Conservation (phyloP, 2,888 invertebrate genomes). For the Malacosoma neustria region DNA sequence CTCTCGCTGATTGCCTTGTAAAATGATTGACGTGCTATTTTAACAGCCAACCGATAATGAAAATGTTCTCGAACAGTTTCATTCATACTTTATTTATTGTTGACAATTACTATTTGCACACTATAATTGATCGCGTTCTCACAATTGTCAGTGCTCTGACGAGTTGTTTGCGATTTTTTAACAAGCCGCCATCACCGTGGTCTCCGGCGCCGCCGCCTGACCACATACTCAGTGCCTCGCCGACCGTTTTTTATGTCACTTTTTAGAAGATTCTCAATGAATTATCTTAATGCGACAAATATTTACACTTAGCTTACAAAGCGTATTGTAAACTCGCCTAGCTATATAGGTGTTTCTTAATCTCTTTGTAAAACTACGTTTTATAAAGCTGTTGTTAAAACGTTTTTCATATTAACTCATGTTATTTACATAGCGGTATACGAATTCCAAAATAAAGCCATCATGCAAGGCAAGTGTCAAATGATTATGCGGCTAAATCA, state of each 20-base stretch:
- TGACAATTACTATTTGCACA: conserved; percentile 68
- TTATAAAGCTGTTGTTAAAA: conserved; percentile 33
- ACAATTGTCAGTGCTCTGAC: conserved; percentile 65
- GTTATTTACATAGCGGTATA: conserved; percentile 45
- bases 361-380: conserved; percentile 32
- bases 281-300: conserved; percentile 59
- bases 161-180: conserved; percentile 61
- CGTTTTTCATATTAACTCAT: conserved; percentile 31
- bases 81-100: conserved; percentile 61
- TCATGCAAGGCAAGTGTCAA: not conserved
- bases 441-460: conserved; percentile 7
- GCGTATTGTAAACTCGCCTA: conserved; percentile 45
- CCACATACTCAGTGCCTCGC: conserved; percentile 31
- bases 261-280: conserved; percentile 38
- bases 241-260: conserved; percentile 34
- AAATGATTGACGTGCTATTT: conserved; percentile 71
- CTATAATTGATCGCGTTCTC: conserved; percentile 73
- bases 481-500: not conserved
- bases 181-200: conserved; percentile 34
- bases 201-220: conserved; percentile 35
- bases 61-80: conserved; percentile 54
- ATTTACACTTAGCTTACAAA: conserved; percentile 43
- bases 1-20: conserved; percentile 57
- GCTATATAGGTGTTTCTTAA: conserved; percentile 32
- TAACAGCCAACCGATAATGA: conserved; percentile 63